Percentiles rank a stretch among this genome's conserved stretches.
phyloP scores from a whole-genome alignment of 2,888 invertebrate genomes.

The Lamproptera curius region DNA sequence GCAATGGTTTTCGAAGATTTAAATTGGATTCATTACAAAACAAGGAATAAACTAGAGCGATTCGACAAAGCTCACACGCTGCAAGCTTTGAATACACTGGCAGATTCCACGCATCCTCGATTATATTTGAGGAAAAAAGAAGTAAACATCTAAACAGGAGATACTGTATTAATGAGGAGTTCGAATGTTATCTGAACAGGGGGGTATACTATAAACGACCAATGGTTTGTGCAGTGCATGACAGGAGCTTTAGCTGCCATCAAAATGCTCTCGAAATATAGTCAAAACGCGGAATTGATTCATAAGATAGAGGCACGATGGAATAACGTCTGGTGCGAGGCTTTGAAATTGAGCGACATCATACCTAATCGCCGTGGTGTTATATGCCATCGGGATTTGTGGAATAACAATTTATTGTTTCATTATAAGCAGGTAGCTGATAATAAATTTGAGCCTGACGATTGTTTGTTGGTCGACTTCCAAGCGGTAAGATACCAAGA shows the following conservation, averaged over 20 bases:
- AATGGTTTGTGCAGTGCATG: constrained; percentile 61
- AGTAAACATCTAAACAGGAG: constrained; percentile 39
- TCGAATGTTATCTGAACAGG: constrained; percentile 38
- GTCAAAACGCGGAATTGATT: constrained; percentile 31
- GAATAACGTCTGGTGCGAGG: constrained; percentile 47
- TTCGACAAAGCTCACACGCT: constrained; percentile 68
- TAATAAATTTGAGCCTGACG: constrained; percentile 55
- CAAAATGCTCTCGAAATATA: constrained; percentile 50
- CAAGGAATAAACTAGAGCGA: constrained; percentile 49
- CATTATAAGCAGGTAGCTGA: constrained; percentile 41
- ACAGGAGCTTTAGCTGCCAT: constrained; percentile 52
- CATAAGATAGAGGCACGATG: constrained; percentile 44
- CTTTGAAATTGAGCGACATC: constrained; percentile 41
- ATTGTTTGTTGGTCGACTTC: constrained; percentile 83
- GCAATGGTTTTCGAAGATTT: constrained; percentile 66
- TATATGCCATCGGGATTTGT: constrained; percentile 79
- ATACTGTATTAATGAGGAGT: constrained; percentile 51
- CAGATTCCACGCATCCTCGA: constrained; percentile 71
- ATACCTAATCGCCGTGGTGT: constrained; percentile 65
- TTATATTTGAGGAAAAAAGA: constrained; percentile 69
- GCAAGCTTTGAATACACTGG: constrained; percentile 61
- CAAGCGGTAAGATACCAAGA: constrained; percentile 82
- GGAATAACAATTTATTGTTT: constrained; percentile 82
- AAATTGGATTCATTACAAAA: constrained; percentile 44
- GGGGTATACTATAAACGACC: constrained; percentile 43